phyloP scores from a whole-genome alignment of 2,113 vertebrate genomes.

The Nycticryphes semicollaris region DNA sequence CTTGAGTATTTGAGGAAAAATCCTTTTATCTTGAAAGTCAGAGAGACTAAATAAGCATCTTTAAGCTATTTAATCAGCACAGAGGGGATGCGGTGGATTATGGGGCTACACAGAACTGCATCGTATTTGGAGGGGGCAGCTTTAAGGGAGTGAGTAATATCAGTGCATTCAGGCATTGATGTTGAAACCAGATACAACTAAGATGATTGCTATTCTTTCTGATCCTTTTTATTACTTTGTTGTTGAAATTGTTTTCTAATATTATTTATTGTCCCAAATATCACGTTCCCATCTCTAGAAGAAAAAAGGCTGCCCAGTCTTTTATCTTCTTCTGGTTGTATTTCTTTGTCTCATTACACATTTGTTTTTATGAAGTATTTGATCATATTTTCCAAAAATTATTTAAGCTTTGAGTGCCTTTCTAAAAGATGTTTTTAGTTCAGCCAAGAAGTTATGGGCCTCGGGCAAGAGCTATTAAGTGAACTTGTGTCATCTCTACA shows the following conservation, averaged over 20 bases:
- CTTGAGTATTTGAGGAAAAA: not conserved
- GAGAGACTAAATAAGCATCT: conserved; percentile 16
- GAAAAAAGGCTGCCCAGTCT: conserved; percentile 23
- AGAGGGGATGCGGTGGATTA: conserved; percentile 1
- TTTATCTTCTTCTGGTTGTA: conserved; percentile 37
- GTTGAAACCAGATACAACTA: conserved; percentile 22
- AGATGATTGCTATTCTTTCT: conserved; percentile 6
- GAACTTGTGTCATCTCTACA: not conserved
- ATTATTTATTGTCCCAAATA: conserved; percentile 52
- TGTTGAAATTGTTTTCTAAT: conserved; percentile 35
- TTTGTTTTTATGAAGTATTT: conserved; percentile 49
- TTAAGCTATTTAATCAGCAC: conserved; percentile 34
- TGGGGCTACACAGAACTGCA: not conserved
- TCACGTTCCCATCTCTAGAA: conserved; percentile 8
- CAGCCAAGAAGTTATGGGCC: conserved; percentile 43
- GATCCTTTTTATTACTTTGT: conserved; percentile 48
- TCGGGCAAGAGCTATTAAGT: not conserved
- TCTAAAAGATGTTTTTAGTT: conserved; percentile 28
- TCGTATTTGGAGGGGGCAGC: not conserved
- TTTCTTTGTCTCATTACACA: conserved; percentile 31
- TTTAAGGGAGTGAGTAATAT: not conserved
- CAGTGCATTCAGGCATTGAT: not conserved
- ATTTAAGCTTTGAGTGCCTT: conserved; percentile 33
- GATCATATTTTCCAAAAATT: conserved; percentile 53
- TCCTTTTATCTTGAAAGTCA: conserved; percentile 11